Conservation (phyloP, 2,113 vertebrate genomes). For the Girardinichthys multiradiatus region DNA sequence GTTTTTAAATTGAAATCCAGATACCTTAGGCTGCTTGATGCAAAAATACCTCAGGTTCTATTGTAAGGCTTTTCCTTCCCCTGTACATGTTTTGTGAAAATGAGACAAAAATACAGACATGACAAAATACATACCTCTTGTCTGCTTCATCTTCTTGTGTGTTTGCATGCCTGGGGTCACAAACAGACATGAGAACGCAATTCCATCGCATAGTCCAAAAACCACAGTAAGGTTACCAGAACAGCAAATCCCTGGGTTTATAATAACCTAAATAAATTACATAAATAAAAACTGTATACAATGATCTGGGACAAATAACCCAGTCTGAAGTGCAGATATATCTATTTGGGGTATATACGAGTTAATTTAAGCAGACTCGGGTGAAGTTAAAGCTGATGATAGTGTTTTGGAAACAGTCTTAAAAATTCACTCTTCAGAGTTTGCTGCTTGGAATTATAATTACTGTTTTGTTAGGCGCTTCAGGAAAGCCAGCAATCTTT, state of each 20-base stretch:
- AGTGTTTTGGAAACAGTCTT: too few species aligned
- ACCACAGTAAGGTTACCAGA: neutral
- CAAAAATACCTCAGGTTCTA: slow-evolving; percentile 88
- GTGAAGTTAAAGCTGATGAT: too few species aligned
- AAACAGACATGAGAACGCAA: slow-evolving; percentile 17
- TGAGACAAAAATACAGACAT: slow-evolving; percentile 85
- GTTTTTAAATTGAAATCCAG: slow-evolving; percentile 84
- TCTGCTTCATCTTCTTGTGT: slow-evolving; percentile 56
- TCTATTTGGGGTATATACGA: too few species aligned
- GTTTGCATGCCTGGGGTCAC: slow-evolving; percentile 27
- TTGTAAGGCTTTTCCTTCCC: slow-evolving; percentile 85
- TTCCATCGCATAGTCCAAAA: slow-evolving; percentile 22
- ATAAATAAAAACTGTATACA: neutral
- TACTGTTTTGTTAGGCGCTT: too few species aligned
- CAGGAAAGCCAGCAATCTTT: too few species aligned
- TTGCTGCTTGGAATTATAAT: too few species aligned
- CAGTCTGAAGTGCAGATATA: neutral
- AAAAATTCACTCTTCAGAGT: too few species aligned
- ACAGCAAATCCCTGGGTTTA: neutral
- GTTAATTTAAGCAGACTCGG: neutral
- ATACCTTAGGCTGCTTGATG: slow-evolving; percentile 87
- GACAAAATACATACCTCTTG: slow-evolving; percentile 75
- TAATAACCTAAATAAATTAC: neutral
- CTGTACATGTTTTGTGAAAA: slow-evolving; percentile 87
- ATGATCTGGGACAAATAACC: neutral